Evolutionary conservation across 1,140 invertebrate genomes (phyloP).

Genomic region (Propsilocerus akamusi): DNA sequence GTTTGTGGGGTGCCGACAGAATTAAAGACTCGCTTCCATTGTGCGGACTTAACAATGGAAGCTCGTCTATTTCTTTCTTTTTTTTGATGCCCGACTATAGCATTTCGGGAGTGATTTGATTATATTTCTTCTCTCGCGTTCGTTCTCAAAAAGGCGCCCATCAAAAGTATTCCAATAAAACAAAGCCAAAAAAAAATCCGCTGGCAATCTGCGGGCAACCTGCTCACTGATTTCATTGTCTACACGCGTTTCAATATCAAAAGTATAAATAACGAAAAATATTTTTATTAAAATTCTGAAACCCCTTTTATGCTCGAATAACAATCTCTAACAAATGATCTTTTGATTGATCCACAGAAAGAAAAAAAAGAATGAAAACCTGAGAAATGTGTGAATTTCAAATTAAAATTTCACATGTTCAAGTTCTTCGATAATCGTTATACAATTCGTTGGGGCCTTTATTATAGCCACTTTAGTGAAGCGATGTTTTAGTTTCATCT

Average conservation of each 20-base stretch:
- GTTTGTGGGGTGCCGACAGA: too few relatives aligned
- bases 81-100: too few relatives aligned
- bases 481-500: slow-evolving; percentile 1
- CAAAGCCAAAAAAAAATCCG: neutral
- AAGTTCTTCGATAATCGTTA: neutral
- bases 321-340: neutral
- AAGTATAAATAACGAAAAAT: slow-evolving; percentile 1
- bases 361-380: too few relatives aligned
- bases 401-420: neutral
- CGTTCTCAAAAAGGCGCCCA: too few relatives aligned
- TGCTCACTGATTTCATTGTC: neutral
- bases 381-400: slow-evolving; percentile 3
- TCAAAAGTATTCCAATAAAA: too few relatives aligned
- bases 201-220: neutral
- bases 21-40: too few relatives aligned
- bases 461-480: neutral
- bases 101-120: too few relatives aligned
- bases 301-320: neutral
- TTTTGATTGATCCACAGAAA: neutral
- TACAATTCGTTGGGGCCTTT: neutral
- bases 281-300: slow-evolving; percentile 1
- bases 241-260: neutral
- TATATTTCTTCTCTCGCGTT: too few relatives aligned
- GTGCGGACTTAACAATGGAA: too few relatives aligned
- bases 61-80: too few relatives aligned